Evolutionary conservation across 1,140 invertebrate genomes (phyloP), one percentile per base, ranked within the genome.

Genomic region (Leptopilina boulardi): DNA sequence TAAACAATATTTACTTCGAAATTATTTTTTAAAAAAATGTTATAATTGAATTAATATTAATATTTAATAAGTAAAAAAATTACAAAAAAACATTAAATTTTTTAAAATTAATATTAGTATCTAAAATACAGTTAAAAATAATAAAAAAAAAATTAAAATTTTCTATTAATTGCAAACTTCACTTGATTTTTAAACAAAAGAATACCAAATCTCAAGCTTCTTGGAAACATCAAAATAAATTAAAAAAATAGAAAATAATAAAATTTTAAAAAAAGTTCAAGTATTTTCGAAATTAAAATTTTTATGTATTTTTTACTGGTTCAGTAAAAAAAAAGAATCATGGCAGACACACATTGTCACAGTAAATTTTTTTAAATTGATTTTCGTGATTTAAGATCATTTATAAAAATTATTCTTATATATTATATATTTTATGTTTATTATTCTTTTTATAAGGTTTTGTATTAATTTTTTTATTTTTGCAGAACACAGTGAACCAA

Each of bases 311-410:
- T 26, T 26, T 26, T 23, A 1, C 8, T 21, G 10, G 2, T 59
- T 59, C 26, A 26, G 8, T 26, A 54, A 19, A 8, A 26, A 23
- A 66, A 15, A 4, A 59, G 10, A 66, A 30, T 26, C 13, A 66
- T 34, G 59, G 59, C 59, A n/a, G 59, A 66, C 15, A 30, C 59
- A 30, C 23, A 66, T 30, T 30, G 23, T n/a, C 59, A 66, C 21
- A 66, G 59, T 66, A 30, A 15, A 11, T 30, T 66, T 66, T 11
- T 13, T 38, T 38, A 6, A 38, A 38, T 8, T 38, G 8, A 38
- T 38, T 38, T 38, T 38, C 8, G n/a, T n/a, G n/a, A 38, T 38
- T 38, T 0, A 38, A 38, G 9, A 38, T 38, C 34, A 9, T 38
- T 2, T 6, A 34, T 34, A 34, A 34, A 34, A 34, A 34, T 13